Conservation (phyloP, 2,888 invertebrate species). For the Drosophila anomalipes region DNA sequence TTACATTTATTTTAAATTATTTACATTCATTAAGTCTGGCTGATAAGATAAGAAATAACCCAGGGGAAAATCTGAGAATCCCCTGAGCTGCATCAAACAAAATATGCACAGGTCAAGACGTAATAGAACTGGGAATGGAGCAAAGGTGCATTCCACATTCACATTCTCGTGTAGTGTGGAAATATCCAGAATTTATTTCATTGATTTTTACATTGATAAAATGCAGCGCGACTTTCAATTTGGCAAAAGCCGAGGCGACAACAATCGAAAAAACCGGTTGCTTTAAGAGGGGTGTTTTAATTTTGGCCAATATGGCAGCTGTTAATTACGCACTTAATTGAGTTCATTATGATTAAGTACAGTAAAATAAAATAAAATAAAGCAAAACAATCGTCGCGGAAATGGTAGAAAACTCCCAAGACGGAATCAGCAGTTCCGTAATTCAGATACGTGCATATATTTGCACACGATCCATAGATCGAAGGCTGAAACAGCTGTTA, state of each 20-base stretch:
- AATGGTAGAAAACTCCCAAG: constrained; percentile 38
- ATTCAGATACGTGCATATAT: constrained; percentile 16
- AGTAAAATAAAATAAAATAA: constrained; percentile 9
- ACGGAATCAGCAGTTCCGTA: constrained; percentile 54
- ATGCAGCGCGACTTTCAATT: constrained; percentile 3
- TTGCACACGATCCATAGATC: constrained; percentile 7
- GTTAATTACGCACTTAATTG: constrained; percentile 42
- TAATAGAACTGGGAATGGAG: constrained; percentile 2
- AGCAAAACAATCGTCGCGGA: constrained; percentile 39
- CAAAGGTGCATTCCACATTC: constrained; percentile 3
- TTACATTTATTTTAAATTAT: not conserved
- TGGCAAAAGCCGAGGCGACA: not conserved
- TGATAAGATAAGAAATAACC: constrained; percentile 46
- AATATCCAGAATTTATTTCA: constrained; percentile 9
- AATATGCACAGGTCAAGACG: constrained; percentile 31
- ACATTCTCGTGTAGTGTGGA: not conserved
- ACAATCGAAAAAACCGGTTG: constrained; percentile 35
- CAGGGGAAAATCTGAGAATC: constrained; percentile 29
- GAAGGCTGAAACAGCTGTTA: constrained; percentile 39
- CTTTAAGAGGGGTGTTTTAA: constrained; percentile 30
- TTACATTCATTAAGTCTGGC: constrained; percentile 8
- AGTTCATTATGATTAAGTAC: constrained; percentile 40
- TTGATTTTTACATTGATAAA: constrained; percentile 3
- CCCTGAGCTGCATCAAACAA: constrained; percentile 11
- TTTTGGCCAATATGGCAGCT: constrained; percentile 41